Evolutionary conservation across 1,140 invertebrate genomes (phyloP), one percentile per base, ranked within the genome.

Genomic region (Philotrypesis tridentata): DNA sequence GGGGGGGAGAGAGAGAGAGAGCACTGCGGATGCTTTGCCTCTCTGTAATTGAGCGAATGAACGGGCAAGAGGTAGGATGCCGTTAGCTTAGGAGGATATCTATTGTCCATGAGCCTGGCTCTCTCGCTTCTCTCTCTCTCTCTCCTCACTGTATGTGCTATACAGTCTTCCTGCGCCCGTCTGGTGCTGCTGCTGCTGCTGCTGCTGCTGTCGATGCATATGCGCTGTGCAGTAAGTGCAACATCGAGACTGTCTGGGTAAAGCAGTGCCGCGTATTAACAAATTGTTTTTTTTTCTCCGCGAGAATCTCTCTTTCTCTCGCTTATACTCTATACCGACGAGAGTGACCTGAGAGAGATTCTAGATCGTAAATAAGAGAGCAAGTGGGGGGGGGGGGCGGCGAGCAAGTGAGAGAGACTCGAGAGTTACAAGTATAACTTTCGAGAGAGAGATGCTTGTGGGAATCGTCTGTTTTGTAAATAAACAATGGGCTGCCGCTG

Each of bases 21-120:
- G 37, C n/a, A 77, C 4, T 68, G 25, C 25, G 63, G 33, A 67
- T 40, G 37, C 37, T 43, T 77, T 85, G 71, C 83, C 68, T 84
- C 80, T 68, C 82, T 85, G 67, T 83, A 84, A 86, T 86, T 84
- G 85, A 86, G 83, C 84, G 81, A 77, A 75, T 79, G 84, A 84
- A 83, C 55, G 73, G 31, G 29, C 55, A 65, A 76, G 73, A 76
- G 73, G 72, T 74, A 63, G 73, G 23, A 37, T 79, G 65, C 76
- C 67, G 67, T 79, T 79, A 70, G 76, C 25, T 67, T 68, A 43
- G 33, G 63, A 5, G 63, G 37, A 68, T 67, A 77, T 48, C 61
- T 68, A 77, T 77, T 77, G 61, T 67, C 63, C n/a, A 77, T 23
- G 55, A 25, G 60, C 31, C 25, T 9, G 29, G 48, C 43, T 25